These are phyloP conservation scores for Chironex yamaguchii DNA, from an alignment of 30 jellyfish, hydroid and myxozoan species.

Conservation along the genomic window DNA sequence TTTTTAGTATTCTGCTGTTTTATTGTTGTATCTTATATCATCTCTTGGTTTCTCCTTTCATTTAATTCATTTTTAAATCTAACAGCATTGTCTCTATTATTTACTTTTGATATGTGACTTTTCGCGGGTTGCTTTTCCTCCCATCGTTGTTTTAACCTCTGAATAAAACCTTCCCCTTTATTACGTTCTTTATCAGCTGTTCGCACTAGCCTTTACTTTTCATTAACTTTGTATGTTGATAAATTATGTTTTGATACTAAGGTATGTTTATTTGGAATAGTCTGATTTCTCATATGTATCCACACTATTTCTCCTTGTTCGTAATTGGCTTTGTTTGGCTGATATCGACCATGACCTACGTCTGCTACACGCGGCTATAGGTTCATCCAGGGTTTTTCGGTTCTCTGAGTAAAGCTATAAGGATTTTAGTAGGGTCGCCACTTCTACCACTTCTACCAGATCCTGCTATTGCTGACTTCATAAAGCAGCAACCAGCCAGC, in stretches of 20 bases:
- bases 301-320: too few relatives aligned
- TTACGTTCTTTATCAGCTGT: background rate
- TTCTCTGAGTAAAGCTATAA: background rate
- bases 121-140: background rate
- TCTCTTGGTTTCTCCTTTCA: background rate
- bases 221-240: background rate
- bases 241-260: background rate
- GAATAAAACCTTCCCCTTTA: conserved; percentile 1
- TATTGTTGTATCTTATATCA: background rate
- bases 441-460: conserved; percentile 61
- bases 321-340: background rate
- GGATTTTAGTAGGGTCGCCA: conserved; percentile 7
- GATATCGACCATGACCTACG: background rate
- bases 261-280: background rate
- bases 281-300: background rate
- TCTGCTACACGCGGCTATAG: background rate
- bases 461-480: conserved; percentile 48
- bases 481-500: conserved; percentile 41
- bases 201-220: conserved; percentile 4
- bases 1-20: background rate
- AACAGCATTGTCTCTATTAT: background rate
- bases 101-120: background rate
- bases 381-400: conserved; percentile 27
- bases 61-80: background rate
- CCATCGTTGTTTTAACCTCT: background rate